phyloP scores from a whole-genome alignment of 2,113 vertebrate species.

The Phalacrocorax brasilianus region DNA sequence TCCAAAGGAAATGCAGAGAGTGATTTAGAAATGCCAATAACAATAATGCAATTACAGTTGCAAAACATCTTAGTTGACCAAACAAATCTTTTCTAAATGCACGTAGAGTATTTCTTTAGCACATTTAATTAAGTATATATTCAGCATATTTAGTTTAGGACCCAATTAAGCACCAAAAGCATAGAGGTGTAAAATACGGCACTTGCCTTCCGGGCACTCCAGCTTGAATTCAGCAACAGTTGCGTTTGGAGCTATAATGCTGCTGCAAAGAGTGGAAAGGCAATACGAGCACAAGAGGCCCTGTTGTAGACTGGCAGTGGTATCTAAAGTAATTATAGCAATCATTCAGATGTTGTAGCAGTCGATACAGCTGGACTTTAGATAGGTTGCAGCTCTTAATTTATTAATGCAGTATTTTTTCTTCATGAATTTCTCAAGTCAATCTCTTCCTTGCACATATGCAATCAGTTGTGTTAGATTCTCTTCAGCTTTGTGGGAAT shows the following conservation, averaged over 20 bases:
- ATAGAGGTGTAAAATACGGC: not conserved
- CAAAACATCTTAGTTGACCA: constrained; percentile 66
- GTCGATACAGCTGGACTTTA: not conserved
- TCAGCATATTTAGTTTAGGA: constrained; percentile 62
- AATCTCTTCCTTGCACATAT: not conserved
- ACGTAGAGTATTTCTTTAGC: constrained; percentile 66
- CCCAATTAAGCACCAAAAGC: constrained; percentile 57
- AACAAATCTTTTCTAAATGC: constrained; percentile 66
- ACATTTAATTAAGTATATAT: constrained; percentile 67
- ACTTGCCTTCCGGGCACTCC: constrained; percentile 13
- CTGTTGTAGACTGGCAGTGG: constrained; percentile 8
- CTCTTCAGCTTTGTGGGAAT: not conserved
- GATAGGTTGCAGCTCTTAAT: constrained; percentile 16
- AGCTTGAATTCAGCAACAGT: constrained; percentile 17
- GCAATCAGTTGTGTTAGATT: not conserved
- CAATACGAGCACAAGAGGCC: not conserved
- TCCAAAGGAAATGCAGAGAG: constrained; percentile 59
- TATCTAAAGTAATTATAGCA: not conserved
- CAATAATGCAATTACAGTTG: constrained; percentile 63
- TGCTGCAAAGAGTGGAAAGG: constrained; percentile 2
- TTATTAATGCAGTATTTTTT: constrained; percentile 39
- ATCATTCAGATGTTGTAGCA: constrained; percentile 9
- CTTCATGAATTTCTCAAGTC: constrained; percentile 24
- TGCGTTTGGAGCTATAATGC: constrained; percentile 20
- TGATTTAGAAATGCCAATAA: constrained; percentile 72